Evolutionary conservation across 2,888 invertebrate species (phyloP).

Genomic region (Drosophila nigricruria): DNA sequence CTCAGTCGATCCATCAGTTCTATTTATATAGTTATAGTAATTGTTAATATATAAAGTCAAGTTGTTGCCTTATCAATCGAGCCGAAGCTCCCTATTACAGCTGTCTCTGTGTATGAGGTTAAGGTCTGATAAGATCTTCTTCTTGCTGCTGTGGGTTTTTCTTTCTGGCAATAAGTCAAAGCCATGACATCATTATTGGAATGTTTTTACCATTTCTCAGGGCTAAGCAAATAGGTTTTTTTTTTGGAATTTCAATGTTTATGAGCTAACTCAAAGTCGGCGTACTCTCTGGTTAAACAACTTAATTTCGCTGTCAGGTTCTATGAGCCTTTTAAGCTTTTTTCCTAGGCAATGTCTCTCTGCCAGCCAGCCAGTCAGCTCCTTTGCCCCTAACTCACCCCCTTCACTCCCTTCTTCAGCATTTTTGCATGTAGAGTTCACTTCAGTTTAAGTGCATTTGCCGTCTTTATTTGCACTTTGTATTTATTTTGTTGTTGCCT

Average conservation of each 20-base stretch:
- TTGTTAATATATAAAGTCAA: background rate
- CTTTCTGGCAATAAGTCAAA: conserved; percentile 9
- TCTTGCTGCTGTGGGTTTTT: background rate
- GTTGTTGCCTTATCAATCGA: background rate
- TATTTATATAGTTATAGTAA: background rate
- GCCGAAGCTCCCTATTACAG: background rate
- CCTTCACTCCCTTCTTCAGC: background rate
- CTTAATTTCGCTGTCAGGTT: conserved; percentile 60
- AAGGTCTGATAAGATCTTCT: conserved; percentile 33
- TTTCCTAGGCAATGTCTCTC: conserved; percentile 40
- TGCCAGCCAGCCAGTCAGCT: background rate
- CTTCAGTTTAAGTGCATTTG: conserved; percentile 80
- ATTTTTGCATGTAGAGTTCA: conserved; percentile 66
- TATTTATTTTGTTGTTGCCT: conserved; percentile 65
- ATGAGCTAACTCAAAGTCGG: conserved; percentile 28
- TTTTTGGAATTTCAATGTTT: conserved; percentile 25
- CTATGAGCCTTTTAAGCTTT: conserved; percentile 45
- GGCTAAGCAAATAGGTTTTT: background rate
- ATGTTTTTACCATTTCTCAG: conserved; percentile 7
- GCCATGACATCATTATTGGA: conserved; percentile 21
- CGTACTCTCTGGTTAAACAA: conserved; percentile 51
- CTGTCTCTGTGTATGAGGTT: background rate
- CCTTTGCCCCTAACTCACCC: background rate
- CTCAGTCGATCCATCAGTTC: background rate
- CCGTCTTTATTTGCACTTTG: conserved; percentile 74